Percentiles rank a stretch among this genome's conserved stretches.
Conservation (phyloP, 2,113 vertebrate genomes). For the Micronycteris hirsuta region DNA sequence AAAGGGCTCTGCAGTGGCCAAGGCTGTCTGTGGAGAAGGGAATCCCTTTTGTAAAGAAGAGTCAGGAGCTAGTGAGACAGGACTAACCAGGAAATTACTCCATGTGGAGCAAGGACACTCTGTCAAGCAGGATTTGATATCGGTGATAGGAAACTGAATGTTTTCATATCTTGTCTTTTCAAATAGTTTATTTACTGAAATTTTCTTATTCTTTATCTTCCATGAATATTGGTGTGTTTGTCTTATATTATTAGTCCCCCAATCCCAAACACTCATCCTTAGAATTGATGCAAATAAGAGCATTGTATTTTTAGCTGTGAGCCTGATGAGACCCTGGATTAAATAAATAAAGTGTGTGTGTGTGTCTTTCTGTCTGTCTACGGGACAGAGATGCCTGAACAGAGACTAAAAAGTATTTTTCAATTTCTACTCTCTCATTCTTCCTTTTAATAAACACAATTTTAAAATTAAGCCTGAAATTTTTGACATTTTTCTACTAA, state of each 20-base stretch:
- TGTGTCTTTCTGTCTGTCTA: not conserved
- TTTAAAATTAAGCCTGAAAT: not conserved
- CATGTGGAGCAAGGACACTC: not conserved
- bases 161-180: not conserved
- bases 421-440: not conserved
- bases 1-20: accelerated
- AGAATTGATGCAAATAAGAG: not conserved
- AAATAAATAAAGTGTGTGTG: not conserved
- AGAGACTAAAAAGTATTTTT: not conserved
- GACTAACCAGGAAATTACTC: not conserved
- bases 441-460: not conserved
- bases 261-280: not conserved
- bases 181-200: not conserved
- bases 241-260: not conserved
- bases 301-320: not conserved
- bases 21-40: not conserved
- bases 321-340: not conserved
- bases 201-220: not conserved
- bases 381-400: not conserved
- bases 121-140: not conserved
- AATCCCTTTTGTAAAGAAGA: not conserved
- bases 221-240: not conserved
- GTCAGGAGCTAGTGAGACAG: not conserved
- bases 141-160: not conserved
- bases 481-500: not conserved